Conservation (phyloP, 2,113 vertebrate species). For the Seriola quinqueradiata region DNA sequence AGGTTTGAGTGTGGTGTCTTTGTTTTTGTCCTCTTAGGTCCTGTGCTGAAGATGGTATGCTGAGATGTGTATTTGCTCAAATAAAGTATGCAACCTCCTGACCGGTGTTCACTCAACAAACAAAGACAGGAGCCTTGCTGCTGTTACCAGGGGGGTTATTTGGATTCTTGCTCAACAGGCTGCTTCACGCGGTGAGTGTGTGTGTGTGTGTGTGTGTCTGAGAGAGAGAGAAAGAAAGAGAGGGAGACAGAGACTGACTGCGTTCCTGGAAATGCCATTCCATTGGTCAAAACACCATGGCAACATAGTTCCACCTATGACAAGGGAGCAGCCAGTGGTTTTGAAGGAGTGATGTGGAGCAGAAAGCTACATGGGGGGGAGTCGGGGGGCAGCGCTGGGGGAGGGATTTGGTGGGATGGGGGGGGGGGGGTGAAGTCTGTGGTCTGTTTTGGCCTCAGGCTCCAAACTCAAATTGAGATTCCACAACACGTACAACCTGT, state of each 20-base stretch:
- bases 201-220: constrained; percentile 11
- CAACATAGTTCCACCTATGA: constrained; percentile 84
- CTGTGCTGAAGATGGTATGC: constrained; percentile 9
- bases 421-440: not conserved
- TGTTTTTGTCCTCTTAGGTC: not conserved
- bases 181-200: constrained; percentile 9
- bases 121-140: constrained; percentile 52
- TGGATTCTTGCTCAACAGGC: constrained; percentile 69
- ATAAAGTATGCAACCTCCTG: constrained; percentile 53
- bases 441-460: constrained; percentile 64
- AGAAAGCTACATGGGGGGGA: constrained; percentile 50
- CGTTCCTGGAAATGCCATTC: constrained; percentile 71
- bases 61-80: constrained; percentile 24
- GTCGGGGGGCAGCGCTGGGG: not conserved
- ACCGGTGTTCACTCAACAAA: constrained; percentile 50
- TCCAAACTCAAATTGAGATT: constrained; percentile 69
- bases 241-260: constrained; percentile 55
- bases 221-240: constrained; percentile 3
- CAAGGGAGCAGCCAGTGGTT: constrained; percentile 74
- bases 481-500: constrained; percentile 61
- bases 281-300: constrained; percentile 81
- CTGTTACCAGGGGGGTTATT: constrained; percentile 60
- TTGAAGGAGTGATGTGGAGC: constrained; percentile 76
- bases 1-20: not conserved
- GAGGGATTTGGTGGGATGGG: not conserved